Conservation (phyloP, 2,888 invertebrate species). For the Volucella inanis region DNA sequence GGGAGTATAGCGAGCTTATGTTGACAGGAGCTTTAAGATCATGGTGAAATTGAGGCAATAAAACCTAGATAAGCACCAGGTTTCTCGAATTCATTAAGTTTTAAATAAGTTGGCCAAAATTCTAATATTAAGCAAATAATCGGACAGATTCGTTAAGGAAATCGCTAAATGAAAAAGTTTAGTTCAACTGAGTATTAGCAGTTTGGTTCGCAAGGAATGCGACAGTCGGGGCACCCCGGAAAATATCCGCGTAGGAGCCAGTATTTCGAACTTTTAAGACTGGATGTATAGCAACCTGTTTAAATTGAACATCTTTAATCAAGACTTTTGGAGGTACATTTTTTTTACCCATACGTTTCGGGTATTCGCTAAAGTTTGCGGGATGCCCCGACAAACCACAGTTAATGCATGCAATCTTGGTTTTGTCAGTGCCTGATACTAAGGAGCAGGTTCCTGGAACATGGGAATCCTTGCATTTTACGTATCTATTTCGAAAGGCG, state of each 20-base stretch:
- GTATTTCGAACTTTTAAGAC: too few species aligned
- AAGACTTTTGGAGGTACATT: too few species aligned
- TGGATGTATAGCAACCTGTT: too few species aligned
- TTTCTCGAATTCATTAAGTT: constrained; percentile 7
- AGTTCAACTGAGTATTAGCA: too few species aligned
- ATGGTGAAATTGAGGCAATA: background rate
- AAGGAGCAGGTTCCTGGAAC: background rate
- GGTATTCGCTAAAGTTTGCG: constrained; percentile 5
- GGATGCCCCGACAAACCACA: background rate
- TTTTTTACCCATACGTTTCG: background rate
- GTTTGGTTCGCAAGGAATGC: too few species aligned
- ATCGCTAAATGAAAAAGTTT: too few species aligned
- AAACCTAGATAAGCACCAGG: background rate
- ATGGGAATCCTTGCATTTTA: background rate
- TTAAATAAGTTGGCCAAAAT: constrained; percentile 16
- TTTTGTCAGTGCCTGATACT: too few species aligned
- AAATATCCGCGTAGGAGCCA: too few species aligned
- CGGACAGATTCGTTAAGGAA: too few species aligned
- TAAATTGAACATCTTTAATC: too few species aligned
- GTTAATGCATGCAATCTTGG: background rate
- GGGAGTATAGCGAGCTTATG: background rate
- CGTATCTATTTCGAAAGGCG: background rate
- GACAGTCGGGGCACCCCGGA: too few species aligned
- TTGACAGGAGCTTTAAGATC: background rate
- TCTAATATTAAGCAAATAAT: constrained; percentile 20